Evolutionary conservation across 92 coral and sea anemone species (phyloP), one percentile per base, ranked within the genome.

Genomic region (Muricea muricata): DNA sequence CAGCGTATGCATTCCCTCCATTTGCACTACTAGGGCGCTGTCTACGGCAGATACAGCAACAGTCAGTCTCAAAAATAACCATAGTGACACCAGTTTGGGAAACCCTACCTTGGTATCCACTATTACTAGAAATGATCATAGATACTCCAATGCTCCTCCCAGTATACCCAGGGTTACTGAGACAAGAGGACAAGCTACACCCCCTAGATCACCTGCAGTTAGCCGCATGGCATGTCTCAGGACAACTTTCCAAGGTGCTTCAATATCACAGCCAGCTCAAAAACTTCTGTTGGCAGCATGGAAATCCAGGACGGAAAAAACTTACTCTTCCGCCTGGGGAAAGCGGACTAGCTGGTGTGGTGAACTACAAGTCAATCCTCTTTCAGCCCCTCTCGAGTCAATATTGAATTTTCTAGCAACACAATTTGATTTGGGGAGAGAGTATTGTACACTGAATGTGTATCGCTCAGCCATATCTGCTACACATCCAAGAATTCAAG

Each of bases 261-360:
- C 75, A 75, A 41, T 74, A 74, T 60, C 75, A 31, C 83, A 37
- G 80, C 63, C 60, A 60, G 88, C 75, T 84, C 60, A 58, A 75
- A 54, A 65, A 57, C 88, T 75, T 60, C 83, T 74, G 65, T 29
- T 84, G 88, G 88, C 88, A 55, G 88, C 75, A 57, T 75, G 88
- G 75, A 26, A 76, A 61, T 18, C 46, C 63, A 75, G 65, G 7
- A 84, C 77, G 26, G 73, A 56, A 35, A 84, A 58, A 15, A 74
- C 81, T 21, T 72, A 55, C 65, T 37, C 61, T 41, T 33, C 86
- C 34, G 76, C 79, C 42, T 66, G 86, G 86, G 12, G 65, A 55
- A 83, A 83, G 81, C 73, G 81, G 81, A 73, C 73, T 73, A 1
- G 87, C 55, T 83, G 80, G 87, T 72, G 80, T 71, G 15, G 87